Evolutionary conservation across 2,888 invertebrate genomes (phyloP), one percentile per base, ranked within the genome.

Genomic region (Lampropteryx suffumata): DNA sequence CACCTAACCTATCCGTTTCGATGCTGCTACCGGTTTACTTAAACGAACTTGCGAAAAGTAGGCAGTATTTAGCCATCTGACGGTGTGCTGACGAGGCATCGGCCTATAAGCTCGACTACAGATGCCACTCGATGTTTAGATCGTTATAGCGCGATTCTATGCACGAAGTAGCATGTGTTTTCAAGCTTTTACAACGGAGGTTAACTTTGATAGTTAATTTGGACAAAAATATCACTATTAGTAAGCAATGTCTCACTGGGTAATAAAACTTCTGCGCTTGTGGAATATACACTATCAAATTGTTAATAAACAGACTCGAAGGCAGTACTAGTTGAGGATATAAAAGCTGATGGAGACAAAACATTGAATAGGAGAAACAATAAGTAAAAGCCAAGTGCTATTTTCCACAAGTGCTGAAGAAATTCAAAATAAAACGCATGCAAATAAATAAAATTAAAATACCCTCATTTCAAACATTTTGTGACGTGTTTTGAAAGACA

Each of bases 371-470:
- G 8, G 2, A 34, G 13, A 34, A 11, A n/a, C n/a, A n/a, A 27
- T 28, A 28, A 1, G 10, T 29, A 3, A 0, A 29, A 30, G 11
- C 35, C 10, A 17, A 17, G 11, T n/a, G 14, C 9, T 33, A 17
- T 43, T 24, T 34, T 40, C 45, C 36, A 50, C 57, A 56, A 59
- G 54, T 45, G 45, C 27, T 13, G 30, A 55, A 32, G 41, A 30
- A 29, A 48, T 12, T 28, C 10, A 53, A 53, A 50, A 34, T 47
- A 53, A 42, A 51, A 48, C 32, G 46, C 60, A 58, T 56, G 56
- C 58, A 58, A 52, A 58, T 50, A 43, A 58, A 48, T 44, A 39
- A 50, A 39, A 40, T 40, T 30, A 52, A 33, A 48, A 48, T 48
- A 55, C 46, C 44, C 39, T 48, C 50, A 50, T 46, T 45, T 34